Conservation (phyloP, 1,140 invertebrate genomes). For the Dendrolimus kikuchii region DNA sequence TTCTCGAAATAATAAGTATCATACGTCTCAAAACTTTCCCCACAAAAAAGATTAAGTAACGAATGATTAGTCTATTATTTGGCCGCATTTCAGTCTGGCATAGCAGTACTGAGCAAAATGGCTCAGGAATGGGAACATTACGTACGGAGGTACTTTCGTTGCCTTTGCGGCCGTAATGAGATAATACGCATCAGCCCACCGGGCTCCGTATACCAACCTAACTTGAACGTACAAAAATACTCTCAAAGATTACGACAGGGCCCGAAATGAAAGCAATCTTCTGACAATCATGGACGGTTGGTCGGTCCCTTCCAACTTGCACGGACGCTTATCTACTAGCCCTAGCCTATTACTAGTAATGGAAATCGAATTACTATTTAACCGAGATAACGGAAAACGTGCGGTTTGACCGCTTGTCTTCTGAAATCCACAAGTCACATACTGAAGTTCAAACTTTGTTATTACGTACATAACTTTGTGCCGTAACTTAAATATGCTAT, state of each 20-base stretch:
- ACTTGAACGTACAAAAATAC: constrained; percentile 30
- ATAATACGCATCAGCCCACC: constrained; percentile 23
- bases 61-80: too few species aligned
- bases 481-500: too few species aligned
- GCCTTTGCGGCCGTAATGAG: constrained; percentile 22
- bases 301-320: constrained; percentile 25
- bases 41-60: too few species aligned
- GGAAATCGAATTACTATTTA: constrained; percentile 55
- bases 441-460: constrained; percentile 14
- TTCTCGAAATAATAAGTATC: too few species aligned
- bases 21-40: too few species aligned
- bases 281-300: constrained; percentile 27
- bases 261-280: constrained; percentile 41
- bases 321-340: constrained; percentile 39
- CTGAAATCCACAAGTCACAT: constrained; percentile 15
- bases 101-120: too few species aligned
- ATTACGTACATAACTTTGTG: too few species aligned
- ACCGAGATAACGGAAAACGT: constrained; percentile 42
- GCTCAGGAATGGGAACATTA: too few species aligned
- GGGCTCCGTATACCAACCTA: constrained; percentile 11
- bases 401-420: constrained; percentile 15
- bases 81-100: too few species aligned
- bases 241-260: constrained; percentile 22
- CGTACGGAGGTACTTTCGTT: constrained; percentile 9
- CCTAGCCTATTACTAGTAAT: constrained; percentile 43